These are phyloP conservation scores for Sclerurus mexicanus DNA, from an alignment of 2,113 vertebrate species.

Conservation along the genomic window DNA sequence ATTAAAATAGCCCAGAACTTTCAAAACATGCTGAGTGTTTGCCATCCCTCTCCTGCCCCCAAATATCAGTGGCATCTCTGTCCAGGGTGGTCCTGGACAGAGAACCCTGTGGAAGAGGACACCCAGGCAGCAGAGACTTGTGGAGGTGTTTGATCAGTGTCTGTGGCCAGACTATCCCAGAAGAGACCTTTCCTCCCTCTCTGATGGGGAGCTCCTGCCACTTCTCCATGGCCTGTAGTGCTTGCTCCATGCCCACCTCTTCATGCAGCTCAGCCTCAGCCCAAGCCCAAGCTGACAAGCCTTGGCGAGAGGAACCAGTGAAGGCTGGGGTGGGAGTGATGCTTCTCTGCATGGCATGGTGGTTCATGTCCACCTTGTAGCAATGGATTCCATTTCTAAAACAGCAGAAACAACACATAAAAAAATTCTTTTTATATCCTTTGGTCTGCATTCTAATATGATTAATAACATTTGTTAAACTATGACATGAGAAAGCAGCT, in stretches of 20 bases:
- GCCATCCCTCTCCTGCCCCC: background rate
- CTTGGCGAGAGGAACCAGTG: background rate
- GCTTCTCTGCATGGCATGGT: constrained; percentile 2
- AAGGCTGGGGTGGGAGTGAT: constrained; percentile 64
- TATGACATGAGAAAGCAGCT: background rate
- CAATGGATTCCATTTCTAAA: background rate
- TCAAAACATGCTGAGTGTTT: background rate
- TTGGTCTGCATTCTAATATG: background rate
- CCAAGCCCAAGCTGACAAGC: background rate
- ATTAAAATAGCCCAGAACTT: background rate
- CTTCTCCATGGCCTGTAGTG: background rate
- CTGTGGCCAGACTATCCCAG: fast-evolving
- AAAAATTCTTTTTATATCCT: fast-evolving
- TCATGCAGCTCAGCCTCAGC: background rate
- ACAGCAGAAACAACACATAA: background rate
- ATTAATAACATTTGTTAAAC: background rate
- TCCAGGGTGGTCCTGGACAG: fast-evolving
- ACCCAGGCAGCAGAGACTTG: background rate
- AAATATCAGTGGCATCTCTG: background rate
- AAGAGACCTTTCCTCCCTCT: background rate
- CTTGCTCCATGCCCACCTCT: background rate
- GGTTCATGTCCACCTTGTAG: background rate
- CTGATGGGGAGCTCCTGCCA: too few species aligned
- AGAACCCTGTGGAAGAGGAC: background rate
- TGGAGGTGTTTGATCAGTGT: fast-evolving